Evolutionary conservation across 2,113 vertebrate genomes (phyloP).

Genomic region (Limanda limanda): DNA sequence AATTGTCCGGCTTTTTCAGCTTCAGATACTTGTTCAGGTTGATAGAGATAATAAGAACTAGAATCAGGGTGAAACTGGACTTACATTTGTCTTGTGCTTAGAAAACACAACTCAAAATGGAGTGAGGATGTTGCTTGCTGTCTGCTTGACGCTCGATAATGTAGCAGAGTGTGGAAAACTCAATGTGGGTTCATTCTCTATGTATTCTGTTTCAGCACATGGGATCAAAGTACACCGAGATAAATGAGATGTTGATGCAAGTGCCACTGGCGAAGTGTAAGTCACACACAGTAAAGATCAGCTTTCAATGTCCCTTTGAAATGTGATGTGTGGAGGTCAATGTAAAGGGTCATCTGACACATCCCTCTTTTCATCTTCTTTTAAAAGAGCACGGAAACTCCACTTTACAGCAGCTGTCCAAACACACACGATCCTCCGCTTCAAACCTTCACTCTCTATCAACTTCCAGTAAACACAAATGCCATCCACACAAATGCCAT

Average conservation of each 20-base stretch:
- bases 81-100: too few species aligned
- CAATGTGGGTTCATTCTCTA: background rate
- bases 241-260: background rate
- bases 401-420: slow-evolving; percentile 49
- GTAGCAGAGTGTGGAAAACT: background rate
- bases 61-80: too few species aligned
- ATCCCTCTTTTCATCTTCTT: slow-evolving; percentile 34
- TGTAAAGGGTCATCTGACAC: slow-evolving; percentile 48
- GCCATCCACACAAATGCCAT: slow-evolving; percentile 8
- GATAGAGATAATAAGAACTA: too few species aligned
- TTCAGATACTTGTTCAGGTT: too few species aligned
- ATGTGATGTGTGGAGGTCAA: slow-evolving; percentile 54
- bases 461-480: slow-evolving; percentile 7
- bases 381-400: background rate
- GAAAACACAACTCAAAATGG: too few species aligned
- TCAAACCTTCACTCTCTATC: background rate
- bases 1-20: too few species aligned
- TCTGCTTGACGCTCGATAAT: too few species aligned
- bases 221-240: slow-evolving; percentile 22
- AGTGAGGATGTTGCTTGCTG: too few species aligned
- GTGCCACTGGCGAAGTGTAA: background rate
- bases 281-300: background rate
- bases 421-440: slow-evolving; percentile 27
- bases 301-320: slow-evolving; percentile 51
- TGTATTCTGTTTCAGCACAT: background rate